A percentile compares a stretch with the other conserved stretches of the same genome.
Evolutionary conservation across 1,140 invertebrate genomes (phyloP).

Genomic region (Stegodyphus mimosarum): DNA sequence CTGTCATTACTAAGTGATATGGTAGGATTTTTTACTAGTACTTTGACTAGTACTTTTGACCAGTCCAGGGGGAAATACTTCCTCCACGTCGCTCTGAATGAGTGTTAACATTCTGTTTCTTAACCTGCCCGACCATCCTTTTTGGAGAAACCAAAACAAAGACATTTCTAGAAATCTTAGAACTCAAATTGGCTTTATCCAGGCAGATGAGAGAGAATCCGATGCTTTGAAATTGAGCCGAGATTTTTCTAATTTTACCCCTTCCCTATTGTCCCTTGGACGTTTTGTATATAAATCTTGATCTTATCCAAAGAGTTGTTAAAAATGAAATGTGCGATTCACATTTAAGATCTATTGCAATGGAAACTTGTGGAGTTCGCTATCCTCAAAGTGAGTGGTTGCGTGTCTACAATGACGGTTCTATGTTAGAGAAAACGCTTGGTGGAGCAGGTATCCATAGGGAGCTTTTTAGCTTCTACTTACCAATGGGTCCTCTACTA

Average conservation of each 20-base stretch:
- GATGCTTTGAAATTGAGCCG: slow-evolving; percentile 4
- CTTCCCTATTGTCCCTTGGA: background rate
- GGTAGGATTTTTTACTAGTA: too few species aligned
- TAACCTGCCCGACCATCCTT: background rate
- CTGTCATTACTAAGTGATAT: too few species aligned
- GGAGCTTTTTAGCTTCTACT: too few species aligned
- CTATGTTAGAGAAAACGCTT: background rate
- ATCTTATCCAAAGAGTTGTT: slow-evolving; percentile 10
- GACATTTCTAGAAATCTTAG: slow-evolving; percentile 4
- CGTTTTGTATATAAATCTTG: background rate
- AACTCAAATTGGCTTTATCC: slow-evolving; percentile 17
- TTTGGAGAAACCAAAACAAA: background rate
- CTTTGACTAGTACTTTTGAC: too few species aligned
- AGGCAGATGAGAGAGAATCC: slow-evolving; percentile 5
- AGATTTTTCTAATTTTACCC: background rate
- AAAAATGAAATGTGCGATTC: slow-evolving; percentile 5
- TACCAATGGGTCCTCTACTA: too few species aligned
- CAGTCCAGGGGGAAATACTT: too few species aligned
- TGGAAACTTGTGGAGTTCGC: background rate
- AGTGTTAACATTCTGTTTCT: too few species aligned
- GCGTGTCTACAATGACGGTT: background rate
- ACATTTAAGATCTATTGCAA: slow-evolving; percentile 1
- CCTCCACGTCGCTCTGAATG: too few species aligned
- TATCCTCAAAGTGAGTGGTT: background rate
- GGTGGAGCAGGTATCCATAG: too few species aligned